Evolutionary conservation across 2,888 invertebrate species (phyloP), one percentile per base, ranked within the genome.

Genomic region (Perithous albicinctus): DNA sequence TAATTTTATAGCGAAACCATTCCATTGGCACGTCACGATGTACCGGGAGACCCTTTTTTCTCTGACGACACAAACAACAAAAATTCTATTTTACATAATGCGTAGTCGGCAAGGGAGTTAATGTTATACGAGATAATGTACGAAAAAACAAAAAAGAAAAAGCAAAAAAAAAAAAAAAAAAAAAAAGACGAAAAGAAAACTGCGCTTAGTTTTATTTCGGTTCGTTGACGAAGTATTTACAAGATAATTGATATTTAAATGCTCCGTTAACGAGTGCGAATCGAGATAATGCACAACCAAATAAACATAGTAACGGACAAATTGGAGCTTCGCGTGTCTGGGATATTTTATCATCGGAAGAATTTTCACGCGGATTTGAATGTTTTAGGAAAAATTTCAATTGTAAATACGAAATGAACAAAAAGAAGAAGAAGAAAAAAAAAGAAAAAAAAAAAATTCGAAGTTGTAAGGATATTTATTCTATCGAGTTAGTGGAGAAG

Each of bases 61-160:
- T 85, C 83, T 83, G 78, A 80, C 78, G 79, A 85, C 79, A 80
- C 80, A 86, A 87, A 80, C 69, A 76, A 84, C 80, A 86, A 86
- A 88, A 88, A 86, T 78, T 88, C 88, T 90, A 89, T 89, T 90
- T 90, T 88, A 89, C 87, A 88, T 89, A 88, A 87, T 85, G 85
- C 83, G 85, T 85, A 84, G 84, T 86, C 84, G 85, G 83, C 78
- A 84, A 85, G 69, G 80, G 83, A 84, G 84, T 87, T 85, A 85
- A 86, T 85, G 85, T 86, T 87, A 83, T 76, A 86, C 75, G 80
- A 74, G 51, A 79, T 83, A 79, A 77, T 84, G 69, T 78, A 82
- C 80, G 73, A n/a, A n/a, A n/a, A n/a, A n/a, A n/a, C n/a, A n/a
- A n/a, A n/a, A n/a, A n/a, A n/a, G n/a, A n/a, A n/a, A n/a, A n/a